A percentile compares a stretch with the other conserved stretches of the same genome.
phyloP scores from a whole-genome alignment of 1,140 invertebrate genomes.

The Trissolcus basalis region DNA sequence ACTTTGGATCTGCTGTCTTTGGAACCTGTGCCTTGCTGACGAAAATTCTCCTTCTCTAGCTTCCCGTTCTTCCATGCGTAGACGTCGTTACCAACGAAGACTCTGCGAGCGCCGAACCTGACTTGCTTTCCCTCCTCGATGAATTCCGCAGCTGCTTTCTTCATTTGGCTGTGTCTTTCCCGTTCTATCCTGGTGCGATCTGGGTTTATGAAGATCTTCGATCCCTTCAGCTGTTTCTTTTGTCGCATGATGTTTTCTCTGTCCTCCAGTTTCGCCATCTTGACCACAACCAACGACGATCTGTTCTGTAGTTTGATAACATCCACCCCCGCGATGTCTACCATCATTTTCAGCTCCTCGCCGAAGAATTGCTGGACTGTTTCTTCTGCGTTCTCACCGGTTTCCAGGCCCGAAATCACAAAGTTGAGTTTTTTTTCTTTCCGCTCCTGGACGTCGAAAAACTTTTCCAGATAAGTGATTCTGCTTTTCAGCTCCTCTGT shows the following conservation, averaged over 20 bases:
- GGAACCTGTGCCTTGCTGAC: background rate
- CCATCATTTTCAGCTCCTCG: background rate
- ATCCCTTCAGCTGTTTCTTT: slow-evolving; percentile 3
- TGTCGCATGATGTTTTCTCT: slow-evolving; percentile 5
- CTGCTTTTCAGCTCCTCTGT: background rate
- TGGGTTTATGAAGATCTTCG: slow-evolving; percentile 9
- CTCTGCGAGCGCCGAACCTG: background rate
- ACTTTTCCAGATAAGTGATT: background rate
- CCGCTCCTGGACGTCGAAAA: slow-evolving; percentile 8
- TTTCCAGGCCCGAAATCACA: slow-evolving; percentile 3
- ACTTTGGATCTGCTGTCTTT: too few species aligned
- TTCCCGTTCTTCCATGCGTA: background rate
- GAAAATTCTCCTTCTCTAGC: too few species aligned
- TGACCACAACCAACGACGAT: background rate
- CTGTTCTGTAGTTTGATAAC: background rate
- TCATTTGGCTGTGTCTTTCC: background rate
- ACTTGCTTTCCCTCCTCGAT: background rate
- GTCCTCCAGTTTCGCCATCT: background rate
- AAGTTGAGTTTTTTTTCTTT: slow-evolving; percentile 12
- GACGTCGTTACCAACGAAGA: background rate
- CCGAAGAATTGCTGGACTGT: slow-evolving; percentile 3
- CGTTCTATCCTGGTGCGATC: slow-evolving; percentile 6
- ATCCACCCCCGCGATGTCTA: background rate
- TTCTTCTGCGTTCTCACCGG: background rate
- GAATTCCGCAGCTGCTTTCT: background rate